phyloP scores from a whole-genome alignment of 2,113 vertebrate genomes.

The Paedocypris sp. region DNA sequence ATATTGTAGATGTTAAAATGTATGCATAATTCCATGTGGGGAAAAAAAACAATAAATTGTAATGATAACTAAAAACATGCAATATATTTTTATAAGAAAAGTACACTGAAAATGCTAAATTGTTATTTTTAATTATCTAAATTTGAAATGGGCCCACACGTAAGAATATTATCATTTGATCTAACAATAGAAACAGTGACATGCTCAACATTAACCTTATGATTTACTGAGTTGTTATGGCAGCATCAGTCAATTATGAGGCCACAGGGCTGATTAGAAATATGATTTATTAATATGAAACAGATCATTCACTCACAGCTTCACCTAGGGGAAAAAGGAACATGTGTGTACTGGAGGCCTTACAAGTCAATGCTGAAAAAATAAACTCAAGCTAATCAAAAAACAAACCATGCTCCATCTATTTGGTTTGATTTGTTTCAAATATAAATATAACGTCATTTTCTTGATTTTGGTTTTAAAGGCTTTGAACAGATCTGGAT shows the following conservation, averaged over 20 bases:
- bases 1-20: too few relatives aligned
- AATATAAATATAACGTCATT: not conserved
- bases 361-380: too few relatives aligned
- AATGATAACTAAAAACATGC: too few relatives aligned
- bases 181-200: not conserved
- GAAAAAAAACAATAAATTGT: too few relatives aligned
- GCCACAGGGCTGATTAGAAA: not conserved
- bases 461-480: not conserved
- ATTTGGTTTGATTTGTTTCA: not conserved
- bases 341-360: constrained; percentile 12
- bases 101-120: too few relatives aligned
- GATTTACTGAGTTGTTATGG: not conserved
- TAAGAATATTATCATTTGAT: not conserved
- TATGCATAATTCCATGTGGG: too few relatives aligned
- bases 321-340: not conserved
- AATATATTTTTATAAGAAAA: too few relatives aligned
- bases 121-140: too few relatives aligned
- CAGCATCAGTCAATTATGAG: not conserved
- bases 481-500: constrained; percentile 1
- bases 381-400: too few relatives aligned
- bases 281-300: not conserved
- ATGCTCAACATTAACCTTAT: not conserved
- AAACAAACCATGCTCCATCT: not conserved
- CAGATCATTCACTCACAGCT: not conserved
- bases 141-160: not conserved